phyloP scores from a whole-genome alignment of 2,888 invertebrate species.

The Matsumyia berberina region DNA sequence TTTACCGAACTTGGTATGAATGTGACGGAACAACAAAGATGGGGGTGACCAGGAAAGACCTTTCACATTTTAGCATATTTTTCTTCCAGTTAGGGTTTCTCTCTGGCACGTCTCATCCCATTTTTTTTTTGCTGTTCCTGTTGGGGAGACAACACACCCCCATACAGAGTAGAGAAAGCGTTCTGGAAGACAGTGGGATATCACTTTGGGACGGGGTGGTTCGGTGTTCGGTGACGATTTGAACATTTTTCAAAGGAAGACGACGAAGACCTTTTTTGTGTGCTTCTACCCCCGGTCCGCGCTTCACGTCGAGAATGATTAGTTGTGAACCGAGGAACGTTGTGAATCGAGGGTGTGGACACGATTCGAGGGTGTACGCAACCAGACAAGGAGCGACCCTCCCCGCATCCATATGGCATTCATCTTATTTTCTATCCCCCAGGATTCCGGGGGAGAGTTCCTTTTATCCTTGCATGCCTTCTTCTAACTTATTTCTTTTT shows the following conservation, averaged over 20 bases:
- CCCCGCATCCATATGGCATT: conserved; percentile 54
- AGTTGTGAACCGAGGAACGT: conserved; percentile 54
- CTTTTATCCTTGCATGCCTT: conserved; percentile 68
- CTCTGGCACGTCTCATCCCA: conserved; percentile 37
- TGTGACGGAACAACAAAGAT: conserved; percentile 42
- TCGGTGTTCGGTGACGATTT: conserved; percentile 73
- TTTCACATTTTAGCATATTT: conserved; percentile 55
- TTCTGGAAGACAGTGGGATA: conserved; percentile 36
- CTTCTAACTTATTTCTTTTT: conserved; percentile 61
- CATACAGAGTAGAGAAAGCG: conserved; percentile 2
- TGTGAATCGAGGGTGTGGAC: conserved; percentile 78
- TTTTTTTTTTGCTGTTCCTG: conserved; percentile 37
- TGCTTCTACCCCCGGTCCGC: conserved; percentile 9
- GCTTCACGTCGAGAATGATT: conserved; percentile 56
- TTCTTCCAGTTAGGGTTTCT: conserved; percentile 36
- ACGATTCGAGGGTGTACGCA: conserved; percentile 80
- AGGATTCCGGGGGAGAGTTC: conserved; percentile 33
- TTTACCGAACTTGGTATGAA: conserved; percentile 43
- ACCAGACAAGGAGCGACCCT: conserved; percentile 57
- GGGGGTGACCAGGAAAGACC: conserved; percentile 37
- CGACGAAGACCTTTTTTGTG: conserved; percentile 65
- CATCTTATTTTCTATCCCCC: conserved; percentile 58
- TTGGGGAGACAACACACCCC: conserved; percentile 42
- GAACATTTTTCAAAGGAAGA: conserved; percentile 73
- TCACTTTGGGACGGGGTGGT: conserved; percentile 32